Base-by-base conservation (phyloP, 2,888 invertebrate species). In the Prenolepis imparis region DNA sequence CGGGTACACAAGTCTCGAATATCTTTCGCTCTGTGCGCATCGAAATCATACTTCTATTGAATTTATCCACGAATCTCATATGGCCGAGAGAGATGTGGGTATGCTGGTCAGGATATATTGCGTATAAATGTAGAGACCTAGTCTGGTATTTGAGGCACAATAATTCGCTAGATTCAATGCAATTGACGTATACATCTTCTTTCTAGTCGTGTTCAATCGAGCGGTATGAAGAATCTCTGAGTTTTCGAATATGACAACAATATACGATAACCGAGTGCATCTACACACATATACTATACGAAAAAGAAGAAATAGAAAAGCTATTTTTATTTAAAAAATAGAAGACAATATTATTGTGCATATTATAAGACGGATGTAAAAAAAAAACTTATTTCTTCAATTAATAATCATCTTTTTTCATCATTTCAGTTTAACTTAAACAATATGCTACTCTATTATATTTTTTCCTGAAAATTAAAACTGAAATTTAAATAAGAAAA, bases 41-140 rank as follows among this genome's bases (percentile, higher is more conserved):
- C 74, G 66, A 89, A 90, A 90, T 90, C 89, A 87, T 88, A 87
- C 88, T 74, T 82, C 87, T 28, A 81, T 88, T 86, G 73, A 82
- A 64, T 83, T 63, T 70, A 24, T 83, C 63, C 32, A 6, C 64
- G n/a, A 63, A 74, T 64, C 67, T 81, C 44, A 55, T 66, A 24
- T 24, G 28, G n/a, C n/a, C 28, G 41, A 21, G 55, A 73, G 52
- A 70, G 52, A 70, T 44, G 44, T 39, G 32, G 57, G 55, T 32
- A 67, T 48, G 70, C 32, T 28, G 64, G 70, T 52, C 28, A 52
- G 72, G 11, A n/a, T 9, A 73, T 59, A 73, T 59, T 24, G 72
- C 28, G 36, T 15, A 48, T 6, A 61, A 73, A 74, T 84, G 67
- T 74, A 78, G 24, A 59, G 39, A 81, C 9, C 61, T 28, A 11